Conservation (phyloP, 2,888 invertebrate species). For the Coelogynopora nodosa region DNA sequence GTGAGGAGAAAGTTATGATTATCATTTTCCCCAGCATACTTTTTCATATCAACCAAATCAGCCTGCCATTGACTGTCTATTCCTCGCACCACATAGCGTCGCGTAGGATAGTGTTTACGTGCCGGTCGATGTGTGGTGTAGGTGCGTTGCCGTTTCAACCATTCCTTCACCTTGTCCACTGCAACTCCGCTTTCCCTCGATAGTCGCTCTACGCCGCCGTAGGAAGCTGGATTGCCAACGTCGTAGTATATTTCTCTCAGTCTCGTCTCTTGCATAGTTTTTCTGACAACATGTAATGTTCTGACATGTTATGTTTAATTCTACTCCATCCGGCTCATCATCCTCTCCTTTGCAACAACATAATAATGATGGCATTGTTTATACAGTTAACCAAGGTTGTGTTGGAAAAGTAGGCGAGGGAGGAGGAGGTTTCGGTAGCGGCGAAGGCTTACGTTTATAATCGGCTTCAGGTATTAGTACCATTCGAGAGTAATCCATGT, state of each 20-base stretch:
- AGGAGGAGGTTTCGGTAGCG: neutral
- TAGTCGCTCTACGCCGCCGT: neutral
- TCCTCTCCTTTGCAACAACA: neutral
- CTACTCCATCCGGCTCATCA: neutral
- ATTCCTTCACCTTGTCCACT: conserved; percentile 24
- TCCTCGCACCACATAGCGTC: conserved; percentile 47
- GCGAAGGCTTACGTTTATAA: neutral
- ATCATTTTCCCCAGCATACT: conserved; percentile 47
- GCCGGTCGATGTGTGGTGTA: conserved; percentile 49
- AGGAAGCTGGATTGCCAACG: neutral
- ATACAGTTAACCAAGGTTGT: neutral
- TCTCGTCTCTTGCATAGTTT: neutral
- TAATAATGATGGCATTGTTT: neutral
- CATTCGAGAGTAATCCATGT: neutral
- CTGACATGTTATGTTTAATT: neutral
- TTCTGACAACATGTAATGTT: neutral
- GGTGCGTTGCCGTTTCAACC: conserved; percentile 45
- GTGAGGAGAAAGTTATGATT: conserved; percentile 50
- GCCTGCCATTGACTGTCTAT: conserved; percentile 51
- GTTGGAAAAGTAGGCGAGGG: neutral
- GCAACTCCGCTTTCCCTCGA: neutral
- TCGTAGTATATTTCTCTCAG: conserved; percentile 7
- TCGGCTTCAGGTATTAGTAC: neutral
- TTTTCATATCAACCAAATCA: conserved; percentile 50
- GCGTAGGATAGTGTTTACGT: conserved; percentile 41